Percentiles rank a stretch among this genome's conserved stretches.
These are phyloP conservation scores for Drosophila ohnishii DNA, from an alignment of 1,140 invertebrate genomes.

Conservation along the genomic window DNA sequence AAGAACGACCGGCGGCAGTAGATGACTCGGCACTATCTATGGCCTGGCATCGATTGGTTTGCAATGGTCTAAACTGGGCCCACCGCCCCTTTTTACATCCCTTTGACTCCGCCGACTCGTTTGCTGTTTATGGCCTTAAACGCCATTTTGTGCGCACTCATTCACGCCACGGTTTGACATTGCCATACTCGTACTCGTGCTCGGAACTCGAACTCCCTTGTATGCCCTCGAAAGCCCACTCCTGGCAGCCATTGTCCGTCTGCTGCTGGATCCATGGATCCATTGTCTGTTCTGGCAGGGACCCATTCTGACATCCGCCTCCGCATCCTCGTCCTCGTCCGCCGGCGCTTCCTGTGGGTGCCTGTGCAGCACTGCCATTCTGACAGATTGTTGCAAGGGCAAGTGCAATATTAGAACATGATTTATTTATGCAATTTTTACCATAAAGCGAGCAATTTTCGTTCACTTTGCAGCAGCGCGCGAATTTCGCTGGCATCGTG, in stretches of 20 bases:
- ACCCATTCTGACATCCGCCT: conserved; percentile 16
- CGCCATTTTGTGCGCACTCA: conserved; percentile 78
- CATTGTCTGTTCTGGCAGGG: conserved; percentile 35
- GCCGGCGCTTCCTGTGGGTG: conserved; percentile 34
- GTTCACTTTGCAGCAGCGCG: conserved; percentile 11
- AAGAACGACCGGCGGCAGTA: conserved; percentile 31
- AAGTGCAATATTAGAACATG: conserved; percentile 82
- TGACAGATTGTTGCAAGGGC: conserved; percentile 78
- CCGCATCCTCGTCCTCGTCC: conserved; percentile 25
- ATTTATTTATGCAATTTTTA: conserved; percentile 83
- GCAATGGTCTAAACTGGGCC: conserved; percentile 37
- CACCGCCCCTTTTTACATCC: conserved; percentile 1
- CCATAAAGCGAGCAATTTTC: conserved; percentile 53
- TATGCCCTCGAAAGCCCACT: not conserved
- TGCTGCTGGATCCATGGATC: conserved; percentile 14
- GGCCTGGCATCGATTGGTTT: conserved; percentile 72
- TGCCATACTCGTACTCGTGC: conserved; percentile 13
- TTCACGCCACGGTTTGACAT: conserved; percentile 66
- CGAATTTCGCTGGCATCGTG: conserved; percentile 8
- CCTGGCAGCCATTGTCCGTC: conserved; percentile 48
- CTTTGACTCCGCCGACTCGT: conserved; percentile 26
- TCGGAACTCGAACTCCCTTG: conserved; percentile 3
- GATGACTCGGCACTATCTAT: conserved; percentile 70
- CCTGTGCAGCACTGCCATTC: conserved; percentile 34
- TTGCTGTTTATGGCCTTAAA: conserved; percentile 75